Conservation (phyloP, 2,113 vertebrate species). For the Stercorarius parasiticus region DNA sequence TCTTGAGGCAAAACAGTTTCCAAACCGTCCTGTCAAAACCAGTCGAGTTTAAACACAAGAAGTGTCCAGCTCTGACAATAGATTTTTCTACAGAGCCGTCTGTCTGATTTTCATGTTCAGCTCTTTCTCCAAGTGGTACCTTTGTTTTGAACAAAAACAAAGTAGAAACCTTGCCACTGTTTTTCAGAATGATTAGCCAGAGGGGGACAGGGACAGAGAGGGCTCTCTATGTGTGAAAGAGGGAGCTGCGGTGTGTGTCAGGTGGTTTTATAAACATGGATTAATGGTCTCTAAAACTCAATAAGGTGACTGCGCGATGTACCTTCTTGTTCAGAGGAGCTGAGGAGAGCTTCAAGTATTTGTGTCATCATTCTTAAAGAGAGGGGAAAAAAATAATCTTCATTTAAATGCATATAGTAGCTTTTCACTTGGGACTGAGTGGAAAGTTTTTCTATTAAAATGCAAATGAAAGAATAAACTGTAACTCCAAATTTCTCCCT, state of each 20-base stretch:
- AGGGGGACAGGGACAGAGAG: neutral
- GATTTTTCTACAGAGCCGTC: neutral
- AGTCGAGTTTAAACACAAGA: neutral
- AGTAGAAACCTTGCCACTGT: neutral
- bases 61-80: neutral
- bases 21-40: neutral
- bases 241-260: neutral
- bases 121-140: neutral
- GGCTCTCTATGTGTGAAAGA: neutral
- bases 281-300: constrained; percentile 50
- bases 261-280: constrained; percentile 20
- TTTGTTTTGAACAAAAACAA: neutral
- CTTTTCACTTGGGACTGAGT: constrained; percentile 78
- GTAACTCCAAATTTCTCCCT: constrained; percentile 73
- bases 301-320: neutral
- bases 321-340: constrained; percentile 6
- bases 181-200: neutral
- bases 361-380: constrained; percentile 66
- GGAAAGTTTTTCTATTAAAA: constrained; percentile 87
- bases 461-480: constrained; percentile 82
- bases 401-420: constrained; percentile 82
- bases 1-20: neutral
- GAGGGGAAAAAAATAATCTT: constrained; percentile 49
- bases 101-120: neutral
- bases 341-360: constrained; percentile 38